These are phyloP conservation scores for Eupithecia inturbata DNA, from an alignment of 2,888 invertebrate genomes.

Conservation along the genomic window DNA sequence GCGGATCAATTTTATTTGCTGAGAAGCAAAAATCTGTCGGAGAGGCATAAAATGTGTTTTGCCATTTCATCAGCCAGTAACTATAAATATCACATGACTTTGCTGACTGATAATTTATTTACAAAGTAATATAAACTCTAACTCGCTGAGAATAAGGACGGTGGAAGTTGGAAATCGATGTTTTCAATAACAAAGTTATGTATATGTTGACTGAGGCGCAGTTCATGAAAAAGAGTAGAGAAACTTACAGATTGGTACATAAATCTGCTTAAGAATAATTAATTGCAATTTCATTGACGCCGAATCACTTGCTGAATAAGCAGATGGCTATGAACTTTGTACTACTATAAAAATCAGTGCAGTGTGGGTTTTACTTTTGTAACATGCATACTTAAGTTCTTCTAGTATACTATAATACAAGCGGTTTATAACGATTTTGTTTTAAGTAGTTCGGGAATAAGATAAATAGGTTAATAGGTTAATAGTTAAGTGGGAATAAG, in stretches of 20 bases:
- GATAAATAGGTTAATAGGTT: neutral
- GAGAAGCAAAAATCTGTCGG: neutral
- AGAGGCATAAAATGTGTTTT: neutral
- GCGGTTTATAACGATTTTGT: too few species aligned
- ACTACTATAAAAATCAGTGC: too few species aligned
- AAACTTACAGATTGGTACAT: neutral
- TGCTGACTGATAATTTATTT: constrained; percentile 19
- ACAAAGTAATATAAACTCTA: constrained; percentile 26
- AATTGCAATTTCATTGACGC: neutral
- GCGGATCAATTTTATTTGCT: too few species aligned
- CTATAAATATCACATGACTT: neutral
- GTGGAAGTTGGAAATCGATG: constrained; percentile 9
- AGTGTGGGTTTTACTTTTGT: too few species aligned
- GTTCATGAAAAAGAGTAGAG: neutral
- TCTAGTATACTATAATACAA: too few species aligned
- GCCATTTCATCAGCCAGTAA: neutral
- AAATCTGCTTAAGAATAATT: neutral
- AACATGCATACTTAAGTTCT: too few species aligned
- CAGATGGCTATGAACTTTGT: too few species aligned
- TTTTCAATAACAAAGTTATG: constrained; percentile 21
- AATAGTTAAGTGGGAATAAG: too few species aligned
- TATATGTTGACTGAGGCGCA: constrained; percentile 28
- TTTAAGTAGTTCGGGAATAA: neutral
- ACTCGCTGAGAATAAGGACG: constrained; percentile 24
- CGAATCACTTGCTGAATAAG: neutral